phyloP scores from a whole-genome alignment of 2,888 invertebrate genomes.

The Ametastegia equiseti region DNA sequence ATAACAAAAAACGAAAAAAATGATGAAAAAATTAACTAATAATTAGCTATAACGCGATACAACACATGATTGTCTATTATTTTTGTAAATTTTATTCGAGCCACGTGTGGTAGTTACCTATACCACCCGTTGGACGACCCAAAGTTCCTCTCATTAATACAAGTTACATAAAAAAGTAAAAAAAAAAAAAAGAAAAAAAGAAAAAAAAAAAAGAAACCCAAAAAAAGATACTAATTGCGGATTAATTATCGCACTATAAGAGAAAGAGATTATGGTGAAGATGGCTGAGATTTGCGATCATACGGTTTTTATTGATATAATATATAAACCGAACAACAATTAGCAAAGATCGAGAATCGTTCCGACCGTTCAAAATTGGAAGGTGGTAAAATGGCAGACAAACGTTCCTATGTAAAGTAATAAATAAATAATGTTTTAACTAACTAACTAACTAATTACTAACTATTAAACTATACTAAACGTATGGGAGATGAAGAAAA shows the following conservation, averaged over 20 bases:
- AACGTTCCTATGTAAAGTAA: constrained; percentile 75
- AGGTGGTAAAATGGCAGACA: constrained; percentile 61
- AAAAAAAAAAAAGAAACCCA: background rate
- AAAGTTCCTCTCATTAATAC: constrained; percentile 66
- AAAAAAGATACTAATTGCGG: background rate
- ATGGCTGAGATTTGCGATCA: no score
- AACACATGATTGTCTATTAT: constrained; percentile 63
- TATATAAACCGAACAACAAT: no score
- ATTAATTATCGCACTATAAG: no score
- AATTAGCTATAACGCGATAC: no score
- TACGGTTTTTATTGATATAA: no score
- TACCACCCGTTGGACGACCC: constrained; percentile 57
- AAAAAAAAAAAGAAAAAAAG: background rate
- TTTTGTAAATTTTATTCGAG: constrained; percentile 63
- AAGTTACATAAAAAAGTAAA: background rate
- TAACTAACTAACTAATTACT: background rate
- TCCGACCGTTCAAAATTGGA: no score
- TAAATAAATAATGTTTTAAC: constrained; percentile 57
- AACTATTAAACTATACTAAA: constrained; percentile 58
- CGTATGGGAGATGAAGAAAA: constrained; percentile 46
- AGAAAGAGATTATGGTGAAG: background rate
- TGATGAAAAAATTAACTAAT: no score
- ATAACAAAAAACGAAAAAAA: no score
- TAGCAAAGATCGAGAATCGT: no score
- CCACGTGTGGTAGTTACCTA: constrained; percentile 46